Evolutionary conservation across 2,888 invertebrate species (phyloP).

Genomic region (Drosophila ustulata): DNA sequence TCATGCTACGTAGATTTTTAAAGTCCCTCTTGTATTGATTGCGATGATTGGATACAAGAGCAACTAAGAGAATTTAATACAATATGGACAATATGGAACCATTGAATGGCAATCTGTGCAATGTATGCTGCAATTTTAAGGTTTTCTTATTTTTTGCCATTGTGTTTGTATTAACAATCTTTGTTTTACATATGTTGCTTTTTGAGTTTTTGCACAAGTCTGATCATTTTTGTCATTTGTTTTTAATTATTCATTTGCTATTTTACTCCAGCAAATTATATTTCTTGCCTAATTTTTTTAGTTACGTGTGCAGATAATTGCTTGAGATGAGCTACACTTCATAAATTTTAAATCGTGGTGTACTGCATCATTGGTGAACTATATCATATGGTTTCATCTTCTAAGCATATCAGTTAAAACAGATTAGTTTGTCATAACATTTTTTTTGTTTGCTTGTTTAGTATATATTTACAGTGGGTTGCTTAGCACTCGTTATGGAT

Average conservation of each 20-base stretch:
- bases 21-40: background rate
- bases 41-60: constrained; percentile 1
- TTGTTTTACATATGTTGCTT: background rate
- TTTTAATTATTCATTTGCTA: background rate
- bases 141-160: background rate
- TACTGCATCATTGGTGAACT: background rate
- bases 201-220: background rate
- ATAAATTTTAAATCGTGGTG: background rate
- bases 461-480: constrained; percentile 13
- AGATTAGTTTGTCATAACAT: background rate
- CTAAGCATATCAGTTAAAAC: background rate
- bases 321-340: constrained; percentile 8
- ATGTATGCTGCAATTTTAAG: background rate
- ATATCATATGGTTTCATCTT: background rate
- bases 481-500: background rate
- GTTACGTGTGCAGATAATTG: background rate
- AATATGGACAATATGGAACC: background rate
- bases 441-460: background rate
- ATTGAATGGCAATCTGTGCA: background rate
- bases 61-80: background rate
- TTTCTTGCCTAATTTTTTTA: background rate
- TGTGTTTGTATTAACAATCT: background rate
- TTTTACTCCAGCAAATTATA: constrained; percentile 2
- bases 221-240: background rate
- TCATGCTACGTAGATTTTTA: background rate